Evolutionary conservation across 2,113 vertebrate species (phyloP), one percentile per base, ranked within the genome.

Genomic region (Chlamydotis undulata): DNA sequence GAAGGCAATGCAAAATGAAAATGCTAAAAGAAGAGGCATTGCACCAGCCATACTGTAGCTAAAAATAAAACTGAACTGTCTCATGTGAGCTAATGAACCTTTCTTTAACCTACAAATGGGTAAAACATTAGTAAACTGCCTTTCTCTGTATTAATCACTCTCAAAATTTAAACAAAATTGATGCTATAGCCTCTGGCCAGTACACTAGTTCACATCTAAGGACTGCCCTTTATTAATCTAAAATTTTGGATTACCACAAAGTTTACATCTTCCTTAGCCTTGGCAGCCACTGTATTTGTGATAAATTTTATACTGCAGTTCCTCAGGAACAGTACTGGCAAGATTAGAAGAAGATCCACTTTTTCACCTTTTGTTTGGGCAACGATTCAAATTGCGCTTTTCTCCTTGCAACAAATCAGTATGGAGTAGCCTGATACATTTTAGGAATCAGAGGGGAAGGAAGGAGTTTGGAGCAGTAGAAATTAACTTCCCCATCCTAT

Each of bases 1-100:
- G 69, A 84, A 87, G 92, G 97, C 93, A 94, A 95, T 93, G 94
- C 92, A 93, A 97, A 97, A 97, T 93, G 96, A 97, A 96, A 95
- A 94, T 87, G 91, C 68, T 95, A 93, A 94, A 92, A 97, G 93
- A 90, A 89, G 90, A 96, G 94, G 64, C 28, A 91, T 45, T 76
- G 68, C 55, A 63, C 67, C 50, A 85, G 67, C 43, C 63, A 75
- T 91, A 49, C 76, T 13, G 21, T 31, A 74, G 78, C 83, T 93
- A 96, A 96, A 95, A 92, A 94, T 86, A 95, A 91, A 92, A 52
- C 53, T 1, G 0, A 77, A 90, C 43, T 43, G 57, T 92, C 78
- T 91, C 80, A 82, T 78, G 59, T 56, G 67, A 88, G 41, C 26
- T 89, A 94, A 94, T 60, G 57, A 97, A 45, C n/a, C 69, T 64